These are phyloP conservation scores for Macropis europaea DNA, from an alignment of 2,888 invertebrate species.

Conservation along the genomic window DNA sequence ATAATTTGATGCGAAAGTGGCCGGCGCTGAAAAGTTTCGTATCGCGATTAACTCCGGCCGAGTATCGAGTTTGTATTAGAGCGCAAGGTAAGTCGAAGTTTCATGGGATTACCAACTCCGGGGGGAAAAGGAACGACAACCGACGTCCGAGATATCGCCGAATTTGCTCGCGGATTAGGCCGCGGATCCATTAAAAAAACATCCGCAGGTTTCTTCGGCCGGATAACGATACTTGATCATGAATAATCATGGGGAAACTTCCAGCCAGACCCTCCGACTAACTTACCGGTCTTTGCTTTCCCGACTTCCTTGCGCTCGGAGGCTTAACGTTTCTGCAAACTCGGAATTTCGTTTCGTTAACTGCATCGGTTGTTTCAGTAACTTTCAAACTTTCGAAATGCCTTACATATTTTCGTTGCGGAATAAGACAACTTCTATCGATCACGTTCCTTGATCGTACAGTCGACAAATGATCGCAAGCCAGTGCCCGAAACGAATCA, in stretches of 20 bases:
- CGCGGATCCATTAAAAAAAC: slow-evolving; percentile 39
- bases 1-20: no score
- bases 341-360: not conserved
- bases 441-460: no score
- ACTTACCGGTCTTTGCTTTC: slow-evolving; percentile 25
- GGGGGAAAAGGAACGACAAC: slow-evolving; percentile 5
- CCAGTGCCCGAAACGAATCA: slow-evolving; percentile 52
- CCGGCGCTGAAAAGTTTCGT: no score
- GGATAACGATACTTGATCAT: slow-evolving; percentile 47
- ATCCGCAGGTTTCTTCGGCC: slow-evolving; percentile 33
- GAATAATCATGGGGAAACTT: slow-evolving; percentile 55
- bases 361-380: not conserved
- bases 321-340: slow-evolving; percentile 27
- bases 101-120: slow-evolving; percentile 28
- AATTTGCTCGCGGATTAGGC: slow-evolving; percentile 28
- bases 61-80: not conserved
- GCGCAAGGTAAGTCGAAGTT: slow-evolving; percentile 54
- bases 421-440: no score
- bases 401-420: no score
- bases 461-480: slow-evolving; percentile 38
- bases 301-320: slow-evolving; percentile 19
- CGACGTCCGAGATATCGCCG: slow-evolving; percentile 1
- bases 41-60: not conserved
- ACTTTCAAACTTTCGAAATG: no score
- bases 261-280: not conserved